phyloP scores from a whole-genome alignment of 2,797 vertebrate species.

The Mormyrus hasselquistii region DNA sequence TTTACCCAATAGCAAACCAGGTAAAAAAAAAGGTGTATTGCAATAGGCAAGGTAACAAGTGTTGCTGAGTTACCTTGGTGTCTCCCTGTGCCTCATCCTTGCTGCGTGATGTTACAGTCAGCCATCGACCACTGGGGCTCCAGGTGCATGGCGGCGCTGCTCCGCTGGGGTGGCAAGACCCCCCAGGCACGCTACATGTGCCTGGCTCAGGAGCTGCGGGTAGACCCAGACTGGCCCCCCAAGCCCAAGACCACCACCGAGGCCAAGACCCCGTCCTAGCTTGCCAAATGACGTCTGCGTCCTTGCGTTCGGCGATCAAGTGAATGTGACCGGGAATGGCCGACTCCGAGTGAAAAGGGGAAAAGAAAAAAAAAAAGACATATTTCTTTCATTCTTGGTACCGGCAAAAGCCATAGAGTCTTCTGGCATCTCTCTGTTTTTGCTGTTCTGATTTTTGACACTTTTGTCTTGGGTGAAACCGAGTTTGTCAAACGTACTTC shows the following conservation, averaged over 20 bases:
- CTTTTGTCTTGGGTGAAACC: not conserved
- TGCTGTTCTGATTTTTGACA: not conserved
- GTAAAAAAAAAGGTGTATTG: not conserved
- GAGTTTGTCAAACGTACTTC: not conserved
- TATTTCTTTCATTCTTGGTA: not conserved
- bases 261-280: slow-evolving; percentile 74
- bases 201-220: slow-evolving; percentile 86
- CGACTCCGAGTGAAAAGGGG: not conserved
- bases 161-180: slow-evolving; percentile 59
- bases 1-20: not conserved
- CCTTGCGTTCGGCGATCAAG: slow-evolving; percentile 55
- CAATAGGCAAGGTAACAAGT: no score
- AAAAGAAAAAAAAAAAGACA: not conserved
- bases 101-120: slow-evolving; percentile 53
- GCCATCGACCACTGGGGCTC: slow-evolving; percentile 56
- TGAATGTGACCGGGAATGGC: not conserved
- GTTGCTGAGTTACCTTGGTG: not conserved
- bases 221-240: slow-evolving; percentile 95
- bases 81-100: not conserved
- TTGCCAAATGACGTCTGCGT: slow-evolving; percentile 61
- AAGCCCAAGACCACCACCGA: slow-evolving; percentile 92
- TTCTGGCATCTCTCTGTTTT: not conserved
- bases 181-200: slow-evolving; percentile 93
- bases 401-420: not conserved
- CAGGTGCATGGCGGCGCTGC: slow-evolving; percentile 63